These are phyloP conservation scores for Anniella stebbinsi DNA, from an alignment of 2,797 vertebrate species.

Conservation along the genomic window DNA sequence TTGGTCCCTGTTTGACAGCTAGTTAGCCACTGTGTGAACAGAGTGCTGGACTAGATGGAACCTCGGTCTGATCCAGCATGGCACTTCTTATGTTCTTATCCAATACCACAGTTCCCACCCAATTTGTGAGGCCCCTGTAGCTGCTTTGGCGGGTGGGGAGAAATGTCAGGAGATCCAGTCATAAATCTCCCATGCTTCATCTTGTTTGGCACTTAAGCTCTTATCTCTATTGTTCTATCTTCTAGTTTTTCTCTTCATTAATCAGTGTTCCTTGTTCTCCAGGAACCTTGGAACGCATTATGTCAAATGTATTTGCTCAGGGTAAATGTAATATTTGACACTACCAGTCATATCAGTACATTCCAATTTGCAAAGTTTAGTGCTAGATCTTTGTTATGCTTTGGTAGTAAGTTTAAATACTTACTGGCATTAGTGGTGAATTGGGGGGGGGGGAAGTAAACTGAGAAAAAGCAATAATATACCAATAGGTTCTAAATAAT, in stretches of 20 bases:
- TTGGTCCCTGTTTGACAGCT: too few relatives aligned
- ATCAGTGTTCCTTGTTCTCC: not conserved
- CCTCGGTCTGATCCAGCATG: too few relatives aligned
- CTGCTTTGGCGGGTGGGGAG: not conserved
- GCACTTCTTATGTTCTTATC: too few relatives aligned
- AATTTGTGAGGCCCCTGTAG: not conserved
- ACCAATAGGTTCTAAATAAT: not conserved
- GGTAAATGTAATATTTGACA: not conserved
- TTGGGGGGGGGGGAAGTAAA: too few relatives aligned
- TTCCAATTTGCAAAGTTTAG: slow-evolving; percentile 1
- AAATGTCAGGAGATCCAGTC: not conserved
- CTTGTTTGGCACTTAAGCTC: not conserved
- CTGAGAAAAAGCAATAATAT: not conserved
- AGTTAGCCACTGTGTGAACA: too few relatives aligned
- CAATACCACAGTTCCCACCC: too few relatives aligned
- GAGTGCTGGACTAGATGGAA: too few relatives aligned
- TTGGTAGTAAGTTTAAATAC: not conserved
- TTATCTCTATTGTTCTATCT: not conserved
- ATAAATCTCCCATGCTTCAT: not conserved
- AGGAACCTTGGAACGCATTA: not conserved
- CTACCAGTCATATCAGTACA: not conserved
- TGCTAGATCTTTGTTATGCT: not conserved
- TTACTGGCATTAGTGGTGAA: not conserved
- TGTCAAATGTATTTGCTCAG: not conserved
- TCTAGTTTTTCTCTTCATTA: not conserved